phyloP scores from a whole-genome alignment of 2,888 invertebrate species.

The Troglohyphantes excavatus region DNA sequence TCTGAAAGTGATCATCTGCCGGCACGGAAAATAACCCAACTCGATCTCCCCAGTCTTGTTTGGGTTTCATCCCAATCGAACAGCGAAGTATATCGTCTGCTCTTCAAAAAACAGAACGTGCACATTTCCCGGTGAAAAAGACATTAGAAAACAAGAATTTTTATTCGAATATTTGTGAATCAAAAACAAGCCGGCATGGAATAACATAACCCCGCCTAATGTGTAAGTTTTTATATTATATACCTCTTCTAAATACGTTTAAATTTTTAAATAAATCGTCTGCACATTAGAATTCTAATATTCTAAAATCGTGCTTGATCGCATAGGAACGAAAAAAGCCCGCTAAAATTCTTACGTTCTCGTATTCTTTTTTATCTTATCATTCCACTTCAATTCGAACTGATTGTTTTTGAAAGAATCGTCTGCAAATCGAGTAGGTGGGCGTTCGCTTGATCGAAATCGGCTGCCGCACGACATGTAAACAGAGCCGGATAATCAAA shows the following conservation, averaged over 20 bases:
- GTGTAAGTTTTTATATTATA: conserved; percentile 57
- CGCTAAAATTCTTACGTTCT: too few species aligned
- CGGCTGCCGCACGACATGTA: conserved; percentile 31
- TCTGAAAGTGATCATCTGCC: conserved; percentile 22
- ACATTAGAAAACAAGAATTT: conserved; percentile 22
- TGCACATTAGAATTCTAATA: too few species aligned
- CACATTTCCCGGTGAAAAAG: conserved; percentile 17
- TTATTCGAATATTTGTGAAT: neutral
- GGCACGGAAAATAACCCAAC: neutral
- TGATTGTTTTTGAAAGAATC: neutral
- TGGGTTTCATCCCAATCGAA: conserved; percentile 48
- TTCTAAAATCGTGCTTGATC: too few species aligned
- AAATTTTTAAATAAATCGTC: too few species aligned
- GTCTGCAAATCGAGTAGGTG: neutral
- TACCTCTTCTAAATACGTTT: too few species aligned
- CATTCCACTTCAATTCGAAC: neutral
- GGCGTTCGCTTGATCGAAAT: conserved; percentile 37
- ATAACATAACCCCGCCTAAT: conserved; percentile 35
- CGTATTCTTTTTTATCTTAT: too few species aligned
- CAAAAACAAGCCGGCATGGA: conserved; percentile 18
- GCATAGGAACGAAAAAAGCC: too few species aligned
- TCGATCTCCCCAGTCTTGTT: conserved; percentile 37
- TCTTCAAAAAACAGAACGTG: conserved; percentile 20
- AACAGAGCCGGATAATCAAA: conserved; percentile 19
- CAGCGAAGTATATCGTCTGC: conserved; percentile 30